phyloP scores from a whole-genome alignment of 2,113 vertebrate genomes.

The Alouatta palliata region DNA sequence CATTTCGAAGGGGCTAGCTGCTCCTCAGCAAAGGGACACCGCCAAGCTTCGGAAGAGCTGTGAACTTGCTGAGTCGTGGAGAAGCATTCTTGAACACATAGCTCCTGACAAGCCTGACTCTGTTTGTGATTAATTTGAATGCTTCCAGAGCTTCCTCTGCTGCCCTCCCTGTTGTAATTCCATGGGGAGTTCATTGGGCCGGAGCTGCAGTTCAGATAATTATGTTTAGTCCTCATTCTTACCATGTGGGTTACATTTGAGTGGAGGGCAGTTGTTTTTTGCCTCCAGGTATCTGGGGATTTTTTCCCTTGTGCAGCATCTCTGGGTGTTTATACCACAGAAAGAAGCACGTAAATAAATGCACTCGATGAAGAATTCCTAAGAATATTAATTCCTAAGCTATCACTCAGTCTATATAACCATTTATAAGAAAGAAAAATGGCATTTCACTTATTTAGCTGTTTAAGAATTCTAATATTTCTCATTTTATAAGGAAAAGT shows the following conservation, averaged over 20 bases:
- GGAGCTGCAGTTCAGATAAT: background rate
- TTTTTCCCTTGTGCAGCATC: background rate
- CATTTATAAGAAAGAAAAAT: constrained; percentile 36
- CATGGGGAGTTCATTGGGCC: background rate
- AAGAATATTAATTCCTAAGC: constrained; percentile 17
- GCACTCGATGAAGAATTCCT: background rate
- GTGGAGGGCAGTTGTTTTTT: background rate
- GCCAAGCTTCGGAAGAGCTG: constrained; percentile 58
- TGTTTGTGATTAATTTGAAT: constrained; percentile 77
- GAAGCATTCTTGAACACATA: constrained; percentile 65
- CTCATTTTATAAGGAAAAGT: constrained; percentile 55
- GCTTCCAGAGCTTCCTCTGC: constrained; percentile 59
- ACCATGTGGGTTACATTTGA: background rate
- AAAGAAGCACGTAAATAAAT: background rate
- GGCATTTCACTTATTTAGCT: constrained; percentile 26
- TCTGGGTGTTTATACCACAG: background rate
- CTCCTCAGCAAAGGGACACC: constrained; percentile 42
- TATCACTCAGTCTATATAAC: background rate
- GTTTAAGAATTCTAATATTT: constrained; percentile 25
- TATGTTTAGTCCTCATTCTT: background rate
- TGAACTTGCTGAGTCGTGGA: constrained; percentile 72
- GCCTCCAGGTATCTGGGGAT: background rate
- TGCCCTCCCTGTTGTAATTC: constrained; percentile 31
- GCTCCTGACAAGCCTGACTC: constrained; percentile 60
- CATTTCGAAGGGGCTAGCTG: constrained; percentile 24